phyloP scores from a whole-genome alignment of 1,140 invertebrate genomes.

The Lethrus apterus region DNA sequence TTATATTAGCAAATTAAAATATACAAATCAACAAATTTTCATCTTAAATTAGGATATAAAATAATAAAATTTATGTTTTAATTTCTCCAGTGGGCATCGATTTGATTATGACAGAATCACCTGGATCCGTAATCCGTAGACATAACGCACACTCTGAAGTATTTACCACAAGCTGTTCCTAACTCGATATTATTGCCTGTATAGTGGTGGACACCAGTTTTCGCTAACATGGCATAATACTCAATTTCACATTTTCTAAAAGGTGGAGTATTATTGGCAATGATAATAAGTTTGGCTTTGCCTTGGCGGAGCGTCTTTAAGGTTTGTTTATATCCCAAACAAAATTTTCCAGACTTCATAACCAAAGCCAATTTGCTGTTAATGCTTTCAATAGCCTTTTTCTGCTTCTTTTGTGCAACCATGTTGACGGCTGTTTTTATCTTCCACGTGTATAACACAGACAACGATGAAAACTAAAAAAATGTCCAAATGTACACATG shows the following conservation, averaged over 20 bases:
- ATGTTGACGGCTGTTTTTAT: conserved; percentile 43
- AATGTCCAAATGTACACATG: no score
- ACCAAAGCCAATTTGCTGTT: conserved; percentile 95
- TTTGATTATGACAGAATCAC: conserved; percentile 97
- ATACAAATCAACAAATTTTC: conserved; percentile 2
- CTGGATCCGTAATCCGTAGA: conserved; percentile 98
- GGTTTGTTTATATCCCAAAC: conserved; percentile 97
- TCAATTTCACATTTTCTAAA: conserved; percentile 98
- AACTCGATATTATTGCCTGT: conserved; percentile 98
- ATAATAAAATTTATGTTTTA: conserved; percentile 26
- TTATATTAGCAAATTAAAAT: conserved; percentile 2
- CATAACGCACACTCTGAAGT: conserved; percentile 96
- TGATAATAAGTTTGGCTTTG: conserved; percentile 98
- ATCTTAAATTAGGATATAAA: neutral
- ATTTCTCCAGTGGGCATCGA: conserved; percentile 71
- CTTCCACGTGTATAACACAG: conserved; percentile 8
- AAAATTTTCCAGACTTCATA: conserved; percentile 99
- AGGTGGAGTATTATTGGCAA: conserved; percentile 96
- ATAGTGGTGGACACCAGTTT: conserved; percentile 99
- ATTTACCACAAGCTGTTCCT: conserved; percentile 98
- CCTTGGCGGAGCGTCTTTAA: conserved; percentile 93
- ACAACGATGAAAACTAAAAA: conserved; percentile 8
- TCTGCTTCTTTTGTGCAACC: conserved; percentile 74
- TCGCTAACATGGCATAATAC: conserved; percentile 99
- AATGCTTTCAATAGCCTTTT: conserved; percentile 99